Evolutionary conservation across 2,888 invertebrate species (phyloP), one percentile per base, ranked within the genome.

Genomic region (Muschampia plurimacula): DNA sequence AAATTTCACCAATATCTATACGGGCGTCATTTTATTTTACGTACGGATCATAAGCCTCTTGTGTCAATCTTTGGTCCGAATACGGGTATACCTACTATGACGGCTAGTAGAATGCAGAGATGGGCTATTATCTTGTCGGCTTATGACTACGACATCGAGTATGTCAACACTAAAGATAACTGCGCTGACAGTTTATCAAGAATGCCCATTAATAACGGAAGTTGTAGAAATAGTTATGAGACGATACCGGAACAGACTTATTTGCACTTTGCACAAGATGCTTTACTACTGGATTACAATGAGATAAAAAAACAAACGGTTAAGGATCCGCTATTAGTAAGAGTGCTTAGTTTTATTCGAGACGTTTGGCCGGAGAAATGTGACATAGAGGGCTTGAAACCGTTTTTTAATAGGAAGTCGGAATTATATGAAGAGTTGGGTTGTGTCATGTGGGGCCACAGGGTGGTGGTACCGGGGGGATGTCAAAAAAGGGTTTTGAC

Each of bases 1-100:
- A 68, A 68, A 36, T 68, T 68, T 36, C 68, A 60, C 13, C 4
- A 6, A 2, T 62, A 62, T 39, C 2, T 62, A 5, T 62, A 62
- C 5, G 62, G 62, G 2, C 36, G 62, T 6, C 36, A 39, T 5
- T 62, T 62, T 39, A 39, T 52, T n/a, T 15, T 52, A n/a, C n/a
- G 52, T n/a, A 52, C 52, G 7, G 52, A 52, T 7, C 52, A 52
- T 15, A 52, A 52, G 15, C 52, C 52, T 7, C 8, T 52, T 6
- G 52, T 52, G 6, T 13, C 52, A 2, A 15, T 52, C n/a, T 52
- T 52, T n/a, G 52, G 52, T 6, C 52, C 52, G 0, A 15, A 52
- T n/a, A 52, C n/a, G 5, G 15, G 52, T n/a, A 52, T 52, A 15
- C 52, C 52, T 5, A 8, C 8, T 2, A 52, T 52, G 52, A n/a